Evolutionary conservation across 2,113 vertebrate species (phyloP), one percentile per base, ranked within the genome.

Genomic region (Ammospiza nelsoni): DNA sequence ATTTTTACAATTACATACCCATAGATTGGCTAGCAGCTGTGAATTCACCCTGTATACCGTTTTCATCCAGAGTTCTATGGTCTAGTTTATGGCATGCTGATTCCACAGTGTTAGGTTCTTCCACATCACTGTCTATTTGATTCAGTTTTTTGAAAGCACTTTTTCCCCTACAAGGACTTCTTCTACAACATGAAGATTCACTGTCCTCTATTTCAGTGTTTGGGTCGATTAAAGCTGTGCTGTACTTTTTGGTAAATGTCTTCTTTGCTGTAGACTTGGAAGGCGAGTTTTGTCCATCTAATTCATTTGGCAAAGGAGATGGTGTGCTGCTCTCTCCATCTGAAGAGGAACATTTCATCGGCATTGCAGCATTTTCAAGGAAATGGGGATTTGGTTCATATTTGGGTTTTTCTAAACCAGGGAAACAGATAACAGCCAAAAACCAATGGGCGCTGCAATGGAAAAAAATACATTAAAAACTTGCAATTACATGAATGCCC

Each of bases 361-460:
- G 97, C 44, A 89, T n/a, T 84, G 94, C 12, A 94, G 95, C 95
- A 80, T 94, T 97, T 96, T 97, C 97, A 87, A 97, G 98, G 87
- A 98, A 99, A 82, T 98, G 97, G 24, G 98, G 98, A 97, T 99
- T 99, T 84, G 98, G 97, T 95, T 99, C 98, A 71, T 96, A 97
- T 68, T 98, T 96, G 9, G 98, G 98, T 83, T 97, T 98, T 94
- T 98, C 97, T 46, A 99, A 98, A 85, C 99, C 99, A 80, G 99
- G 99, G 96, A 99, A 99, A 97, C 99, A 99, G 97, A 99, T 99
- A 91, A 99, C 98, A 49, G 99, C 99, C 96, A 99, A 97, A 98
- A 99, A 99, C 99, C 99, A 99, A 96, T 99, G 99, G 87, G 99
- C 99, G 52, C 99, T 99, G 97, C 69, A 98, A 98, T 95, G 65